Base-by-base conservation (phyloP, 1,140 invertebrate genomes). In the Rhizoglyphus robini region DNA sequence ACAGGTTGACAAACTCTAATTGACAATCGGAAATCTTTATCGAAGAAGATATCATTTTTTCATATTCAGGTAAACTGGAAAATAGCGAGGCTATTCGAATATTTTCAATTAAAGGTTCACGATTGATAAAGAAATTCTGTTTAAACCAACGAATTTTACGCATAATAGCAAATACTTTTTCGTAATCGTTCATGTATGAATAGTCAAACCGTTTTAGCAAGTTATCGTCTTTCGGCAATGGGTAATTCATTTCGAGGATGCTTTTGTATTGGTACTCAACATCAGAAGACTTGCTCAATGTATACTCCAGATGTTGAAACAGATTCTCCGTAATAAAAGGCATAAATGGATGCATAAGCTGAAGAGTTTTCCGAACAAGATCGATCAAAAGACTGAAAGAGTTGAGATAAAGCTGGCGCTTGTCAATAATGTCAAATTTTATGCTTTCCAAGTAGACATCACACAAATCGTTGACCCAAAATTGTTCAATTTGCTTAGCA, bases 401-500 rank as follows among this genome's bases (percentile, higher is more conserved):
- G 15, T 32, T 30, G n/a, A 1, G n/a, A 58, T 13, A 15, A 31
- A 11, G 5, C 3, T 36, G 25, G 5, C n/a, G 15, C 62, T 79
- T 80, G 0, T 58, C 49, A 11, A 41, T 32, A 63, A 86, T 87
- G 23, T 83, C 80, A 5, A 29, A 34, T 75, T 86, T 88, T 57
- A 80, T 81, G 48, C 79, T 83, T 80, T 84, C 85, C 81, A 99
- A 80, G 75, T 99, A 99, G 67, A 97, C 86, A 76, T 99, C 96
- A 77, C 96, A 99, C 1, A 99, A 80, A 73, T 99, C 93, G 72
- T 98, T 98, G 3, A 96, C 79, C 94, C 95, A 99, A 69, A 99
- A 86, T 74, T 91, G 93, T 75, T 98, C 96, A 70, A 89, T 87
- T 25, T 88, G 86, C 27, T 88, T 90, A 18, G 96, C 98, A 0